phyloP scores from a whole-genome alignment of 1,140 invertebrate genomes.

The Parasteatoda tepidariorum region DNA sequence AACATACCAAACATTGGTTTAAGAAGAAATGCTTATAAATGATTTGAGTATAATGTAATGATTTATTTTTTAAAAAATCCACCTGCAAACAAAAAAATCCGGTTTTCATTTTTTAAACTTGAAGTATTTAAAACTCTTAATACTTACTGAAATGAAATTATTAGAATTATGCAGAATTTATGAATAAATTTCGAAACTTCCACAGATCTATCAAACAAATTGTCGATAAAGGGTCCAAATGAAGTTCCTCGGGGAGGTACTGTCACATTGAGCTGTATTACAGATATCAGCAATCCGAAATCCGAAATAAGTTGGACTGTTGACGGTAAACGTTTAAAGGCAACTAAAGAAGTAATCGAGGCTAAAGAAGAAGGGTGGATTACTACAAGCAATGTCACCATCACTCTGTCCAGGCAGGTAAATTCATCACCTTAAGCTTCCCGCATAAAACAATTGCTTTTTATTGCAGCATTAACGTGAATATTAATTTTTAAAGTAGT shows the following conservation, averaged over 20 bases:
- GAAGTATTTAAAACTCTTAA: too few relatives aligned
- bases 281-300: constrained; percentile 89
- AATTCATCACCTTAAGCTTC: constrained; percentile 69
- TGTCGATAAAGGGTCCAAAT: constrained; percentile 85
- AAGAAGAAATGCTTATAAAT: too few relatives aligned
- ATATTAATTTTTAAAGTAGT: not conserved
- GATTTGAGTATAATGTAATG: too few relatives aligned
- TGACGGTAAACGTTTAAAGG: constrained; percentile 71
- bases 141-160: too few relatives aligned
- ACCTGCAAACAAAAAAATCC: too few relatives aligned
- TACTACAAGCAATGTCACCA: constrained; percentile 87
- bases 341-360: constrained; percentile 16
- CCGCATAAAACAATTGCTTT: not conserved
- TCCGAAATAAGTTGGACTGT: constrained; percentile 92
- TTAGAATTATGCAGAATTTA: too few relatives aligned
- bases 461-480: not conserved
- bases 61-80: too few relatives aligned
- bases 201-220: constrained; percentile 86
- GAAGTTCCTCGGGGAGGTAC: constrained; percentile 86
- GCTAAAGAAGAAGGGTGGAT: constrained; percentile 81
- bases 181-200: constrained; percentile 52
- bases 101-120: too few relatives aligned
- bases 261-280: constrained; percentile 85
- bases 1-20: too few relatives aligned
- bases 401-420: constrained; percentile 70